Evolutionary conservation across 2,888 invertebrate species (phyloP).

Genomic region (Digitonthophagus gazella): DNA sequence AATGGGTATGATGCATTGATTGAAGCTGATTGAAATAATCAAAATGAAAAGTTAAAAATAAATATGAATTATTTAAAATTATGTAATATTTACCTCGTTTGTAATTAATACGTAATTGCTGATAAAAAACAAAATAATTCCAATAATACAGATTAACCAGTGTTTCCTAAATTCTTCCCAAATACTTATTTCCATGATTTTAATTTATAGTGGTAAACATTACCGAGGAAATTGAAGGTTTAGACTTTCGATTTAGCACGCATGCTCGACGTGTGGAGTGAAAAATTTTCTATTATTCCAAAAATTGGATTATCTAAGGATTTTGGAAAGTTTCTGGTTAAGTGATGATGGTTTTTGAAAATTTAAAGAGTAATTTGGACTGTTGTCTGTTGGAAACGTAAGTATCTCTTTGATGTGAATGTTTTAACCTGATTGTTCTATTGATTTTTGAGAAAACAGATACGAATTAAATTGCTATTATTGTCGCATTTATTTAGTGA

Average conservation of each 20-base stretch:
- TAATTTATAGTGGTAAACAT: not conserved
- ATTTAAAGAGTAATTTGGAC: not conserved
- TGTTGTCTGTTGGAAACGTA: not conserved
- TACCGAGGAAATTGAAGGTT: not conserved
- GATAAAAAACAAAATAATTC: slow-evolving; percentile 62
- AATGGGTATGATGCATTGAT: slow-evolving; percentile 75
- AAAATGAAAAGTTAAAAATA: slow-evolving; percentile 3
- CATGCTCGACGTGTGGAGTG: slow-evolving; percentile 36
- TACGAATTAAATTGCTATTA: no score
- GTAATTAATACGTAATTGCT: slow-evolving; percentile 74
- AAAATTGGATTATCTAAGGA: no score
- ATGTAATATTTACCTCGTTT: slow-evolving; percentile 69
- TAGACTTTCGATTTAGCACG: slow-evolving; percentile 29
- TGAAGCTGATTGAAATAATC: slow-evolving; percentile 71
- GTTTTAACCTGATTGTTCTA: not conserved
- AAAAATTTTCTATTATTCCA: no score
- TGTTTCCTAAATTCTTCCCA: slow-evolving; percentile 63
- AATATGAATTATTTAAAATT: not conserved
- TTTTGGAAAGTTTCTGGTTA: not conserved
- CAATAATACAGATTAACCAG: slow-evolving; percentile 72
- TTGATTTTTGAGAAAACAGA: not conserved
- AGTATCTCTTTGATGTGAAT: not conserved
- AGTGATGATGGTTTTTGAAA: not conserved
- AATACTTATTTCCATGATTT: slow-evolving; percentile 36
- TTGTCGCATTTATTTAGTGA: no score